These are phyloP conservation scores for Anhinga rufa DNA, from an alignment of 2,113 vertebrate genomes.

Conservation along the genomic window DNA sequence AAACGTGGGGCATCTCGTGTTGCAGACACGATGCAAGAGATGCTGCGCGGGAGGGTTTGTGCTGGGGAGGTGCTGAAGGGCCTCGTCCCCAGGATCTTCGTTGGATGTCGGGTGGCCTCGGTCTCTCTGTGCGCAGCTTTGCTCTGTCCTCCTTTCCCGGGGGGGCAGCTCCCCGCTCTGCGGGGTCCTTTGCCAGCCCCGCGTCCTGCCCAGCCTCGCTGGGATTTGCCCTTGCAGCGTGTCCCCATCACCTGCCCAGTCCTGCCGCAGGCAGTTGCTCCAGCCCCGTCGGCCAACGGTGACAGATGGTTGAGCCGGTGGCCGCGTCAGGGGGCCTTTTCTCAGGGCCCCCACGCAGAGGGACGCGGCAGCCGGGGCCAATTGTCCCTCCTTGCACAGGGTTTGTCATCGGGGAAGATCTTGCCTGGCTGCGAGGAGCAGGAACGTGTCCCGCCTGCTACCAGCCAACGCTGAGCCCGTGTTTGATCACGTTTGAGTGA, in stretches of 20 bases:
- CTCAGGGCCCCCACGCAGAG: background rate
- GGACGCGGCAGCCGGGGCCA: background rate
- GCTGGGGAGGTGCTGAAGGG: background rate
- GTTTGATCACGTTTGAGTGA: background rate
- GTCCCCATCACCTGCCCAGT: background rate
- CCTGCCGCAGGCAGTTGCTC: conserved; percentile 29
- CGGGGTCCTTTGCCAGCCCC: background rate
- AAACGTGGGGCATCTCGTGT: background rate
- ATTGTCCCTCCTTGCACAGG: background rate
- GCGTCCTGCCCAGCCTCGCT: background rate
- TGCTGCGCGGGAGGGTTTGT: accelerated
- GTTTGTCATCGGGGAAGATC: background rate
- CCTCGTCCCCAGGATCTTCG: background rate
- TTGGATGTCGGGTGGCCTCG: background rate
- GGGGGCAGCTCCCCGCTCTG: background rate
- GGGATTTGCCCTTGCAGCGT: background rate
- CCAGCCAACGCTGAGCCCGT: accelerated
- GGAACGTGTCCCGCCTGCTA: background rate
- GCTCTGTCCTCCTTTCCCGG: background rate
- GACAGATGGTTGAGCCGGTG: conserved; percentile 60
- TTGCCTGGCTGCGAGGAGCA: background rate
- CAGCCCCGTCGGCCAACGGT: conserved; percentile 1
- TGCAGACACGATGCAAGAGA: background rate
- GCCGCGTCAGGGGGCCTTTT: background rate
- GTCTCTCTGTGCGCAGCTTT: background rate